Base-by-base conservation (phyloP, 2,113 vertebrate genomes). In the Corythaixoides concolor region DNA sequence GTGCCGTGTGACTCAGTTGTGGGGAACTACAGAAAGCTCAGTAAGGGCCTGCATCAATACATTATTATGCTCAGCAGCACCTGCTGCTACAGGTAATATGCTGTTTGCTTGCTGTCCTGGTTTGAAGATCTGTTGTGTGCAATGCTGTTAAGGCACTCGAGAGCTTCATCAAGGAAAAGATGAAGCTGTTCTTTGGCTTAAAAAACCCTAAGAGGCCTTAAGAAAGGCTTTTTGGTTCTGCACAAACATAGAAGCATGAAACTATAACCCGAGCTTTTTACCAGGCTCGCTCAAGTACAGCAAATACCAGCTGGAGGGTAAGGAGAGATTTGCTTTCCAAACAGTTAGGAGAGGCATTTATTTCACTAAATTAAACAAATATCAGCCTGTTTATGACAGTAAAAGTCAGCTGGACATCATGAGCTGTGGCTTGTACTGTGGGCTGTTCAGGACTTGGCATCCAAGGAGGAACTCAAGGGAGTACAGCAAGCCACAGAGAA, bases 291-390 rank as follows among this genome's bases (percentile, higher is more conserved):
- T 93, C 90, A 79, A 93, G 74, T 95, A 88, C 85, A 90, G 85
- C 59, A 93, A 96, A 88, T 91, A 88, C 35, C 88, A 89, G 76
- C 89, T 86, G 91, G 89, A 91, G 75, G 58, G 70, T 68, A 84
- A 87, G 56, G 72, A 91, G 55, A 47, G 81, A 93, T 97, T 96
- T 97, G 56, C 93, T 97, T 92, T 96, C 69, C 90, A 85, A 85
- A 88, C 78, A 96, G 59, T 45, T 56, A 91, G 85, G 33, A 87
- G 16, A 93, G 60, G 70, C 86, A 94, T 93, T 95, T 83, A 94
- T 96, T 96, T 97, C 92, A 96, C 75, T 93, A 95, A 94, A 96
- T 93, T 93, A 94, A 94, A 94, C 55, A 95, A 90, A 95, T 94
- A 95, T 68, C 90, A 93, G 58, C 63, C 91, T 97, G 75, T 95